These are phyloP conservation scores for Sepiola atlantica DNA, from an alignment of 2,888 invertebrate genomes.

Conservation along the genomic window DNA sequence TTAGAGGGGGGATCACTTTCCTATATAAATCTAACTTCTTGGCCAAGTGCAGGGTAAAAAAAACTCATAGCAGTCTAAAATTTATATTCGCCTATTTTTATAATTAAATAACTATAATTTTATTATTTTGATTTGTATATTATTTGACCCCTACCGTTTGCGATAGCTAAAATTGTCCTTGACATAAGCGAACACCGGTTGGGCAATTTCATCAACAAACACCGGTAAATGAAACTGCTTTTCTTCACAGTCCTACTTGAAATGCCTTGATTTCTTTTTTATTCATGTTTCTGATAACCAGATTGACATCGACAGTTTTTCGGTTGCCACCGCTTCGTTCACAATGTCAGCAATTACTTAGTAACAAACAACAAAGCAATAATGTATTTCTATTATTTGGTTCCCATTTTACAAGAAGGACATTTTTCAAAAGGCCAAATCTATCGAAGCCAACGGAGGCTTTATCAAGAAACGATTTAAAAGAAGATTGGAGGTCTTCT, in stretches of 20 bases:
- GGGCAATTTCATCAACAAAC: background rate
- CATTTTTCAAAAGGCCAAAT: background rate
- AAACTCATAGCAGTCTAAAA: no score
- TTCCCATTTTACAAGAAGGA: background rate
- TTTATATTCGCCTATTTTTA: no score
- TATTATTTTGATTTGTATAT: no score
- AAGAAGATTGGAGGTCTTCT: slow-evolving; percentile 38
- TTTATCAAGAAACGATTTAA: background rate
- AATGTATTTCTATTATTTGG: background rate
- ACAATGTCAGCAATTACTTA: background rate
- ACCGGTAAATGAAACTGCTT: background rate
- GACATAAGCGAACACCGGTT: background rate
- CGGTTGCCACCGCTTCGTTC: background rate
- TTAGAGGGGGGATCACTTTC: no score
- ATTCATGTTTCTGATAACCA: background rate
- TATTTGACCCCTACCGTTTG: no score
- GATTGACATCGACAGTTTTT: background rate
- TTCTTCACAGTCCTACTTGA: background rate
- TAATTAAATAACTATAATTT: no score
- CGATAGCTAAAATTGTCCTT: background rate
- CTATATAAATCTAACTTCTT: no score
- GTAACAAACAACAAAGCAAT: background rate
- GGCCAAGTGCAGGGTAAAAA: no score
- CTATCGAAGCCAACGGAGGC: background rate
- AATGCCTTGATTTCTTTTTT: background rate